Evolutionary conservation across 2,888 invertebrate species (phyloP).

Genomic region (Biston betularia): DNA sequence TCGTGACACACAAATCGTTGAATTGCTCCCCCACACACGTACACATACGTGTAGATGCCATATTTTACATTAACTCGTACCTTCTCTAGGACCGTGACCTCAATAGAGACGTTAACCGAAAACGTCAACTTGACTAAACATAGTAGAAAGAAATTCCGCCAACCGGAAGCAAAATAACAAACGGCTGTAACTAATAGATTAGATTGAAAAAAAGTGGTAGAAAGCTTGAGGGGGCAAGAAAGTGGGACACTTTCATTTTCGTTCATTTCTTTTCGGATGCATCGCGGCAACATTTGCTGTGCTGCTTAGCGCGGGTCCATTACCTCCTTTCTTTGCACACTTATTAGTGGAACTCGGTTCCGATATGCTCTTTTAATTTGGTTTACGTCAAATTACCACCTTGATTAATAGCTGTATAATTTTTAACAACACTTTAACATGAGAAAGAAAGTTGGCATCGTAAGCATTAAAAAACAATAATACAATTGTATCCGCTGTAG

Average conservation of each 20-base stretch:
- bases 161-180: constrained; percentile 63
- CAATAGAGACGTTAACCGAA: constrained; percentile 27
- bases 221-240: constrained; percentile 73
- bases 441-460: constrained; percentile 26
- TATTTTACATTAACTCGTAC: constrained; percentile 20
- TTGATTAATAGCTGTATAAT: constrained; percentile 20
- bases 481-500: neutral
- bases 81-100: constrained; percentile 38
- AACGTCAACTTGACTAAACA: constrained; percentile 45
- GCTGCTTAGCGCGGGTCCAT: constrained; percentile 75
- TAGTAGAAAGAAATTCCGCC: constrained; percentile 53
- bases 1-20: constrained; percentile 30
- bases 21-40: constrained; percentile 14
- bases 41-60: constrained; percentile 15
- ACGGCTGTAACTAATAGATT: constrained; percentile 75
- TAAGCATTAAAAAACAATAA: constrained; percentile 12
- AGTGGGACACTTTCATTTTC: constrained; percentile 85
- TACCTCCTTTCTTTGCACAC: constrained; percentile 73
- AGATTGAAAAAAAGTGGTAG: constrained; percentile 76
- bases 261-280: constrained; percentile 85
- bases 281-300: constrained; percentile 69
- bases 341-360: constrained; percentile 61
- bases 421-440: neutral
- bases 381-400: constrained; percentile 32
- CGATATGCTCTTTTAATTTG: constrained; percentile 49